phyloP scores from a whole-genome alignment of 2,888 invertebrate genomes.

The Folsomia manolachei region DNA sequence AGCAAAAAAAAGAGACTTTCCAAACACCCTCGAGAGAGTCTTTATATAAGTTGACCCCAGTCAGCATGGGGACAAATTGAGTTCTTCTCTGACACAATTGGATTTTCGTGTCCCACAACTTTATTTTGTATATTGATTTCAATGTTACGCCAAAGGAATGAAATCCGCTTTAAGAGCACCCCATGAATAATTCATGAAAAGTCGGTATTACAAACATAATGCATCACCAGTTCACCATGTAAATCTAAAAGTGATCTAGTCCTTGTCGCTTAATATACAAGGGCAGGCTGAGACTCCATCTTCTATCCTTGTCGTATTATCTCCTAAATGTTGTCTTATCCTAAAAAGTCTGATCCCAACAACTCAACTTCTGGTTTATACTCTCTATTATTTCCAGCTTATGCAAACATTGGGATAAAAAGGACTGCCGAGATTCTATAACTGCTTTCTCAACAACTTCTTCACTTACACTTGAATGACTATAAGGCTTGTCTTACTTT shows the following conservation, averaged over 20 bases:
- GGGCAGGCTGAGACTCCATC: slow-evolving; percentile 10
- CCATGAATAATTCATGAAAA: slow-evolving; percentile 51
- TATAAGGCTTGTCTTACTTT: too few relatives aligned
- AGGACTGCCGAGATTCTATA: neutral
- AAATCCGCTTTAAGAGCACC: slow-evolving; percentile 50
- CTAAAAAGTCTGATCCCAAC: too few relatives aligned
- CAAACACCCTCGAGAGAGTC: slow-evolving; percentile 11
- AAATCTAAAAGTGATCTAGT: slow-evolving; percentile 5
- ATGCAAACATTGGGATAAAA: neutral
- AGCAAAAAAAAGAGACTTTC: neutral
- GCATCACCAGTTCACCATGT: slow-evolving; percentile 22
- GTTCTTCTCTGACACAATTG: slow-evolving; percentile 40
- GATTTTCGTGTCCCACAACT: slow-evolving; percentile 50
- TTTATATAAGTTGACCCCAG: neutral
- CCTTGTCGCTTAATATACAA: neutral
- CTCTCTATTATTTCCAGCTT: slow-evolving; percentile 5
- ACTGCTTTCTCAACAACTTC: neutral
- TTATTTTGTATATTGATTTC: slow-evolving; percentile 50
- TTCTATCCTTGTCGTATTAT: neutral
- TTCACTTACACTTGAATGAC: slow-evolving; percentile 2
- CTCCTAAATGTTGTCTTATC: too few relatives aligned
- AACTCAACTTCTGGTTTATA: too few relatives aligned
- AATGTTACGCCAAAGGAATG: slow-evolving; percentile 14
- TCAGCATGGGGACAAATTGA: neutral
- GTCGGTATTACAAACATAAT: slow-evolving; percentile 43